Evolutionary conservation across 2,888 invertebrate species (phyloP), one percentile per base, ranked within the genome.

Genomic region (Epirrita christyi): DNA sequence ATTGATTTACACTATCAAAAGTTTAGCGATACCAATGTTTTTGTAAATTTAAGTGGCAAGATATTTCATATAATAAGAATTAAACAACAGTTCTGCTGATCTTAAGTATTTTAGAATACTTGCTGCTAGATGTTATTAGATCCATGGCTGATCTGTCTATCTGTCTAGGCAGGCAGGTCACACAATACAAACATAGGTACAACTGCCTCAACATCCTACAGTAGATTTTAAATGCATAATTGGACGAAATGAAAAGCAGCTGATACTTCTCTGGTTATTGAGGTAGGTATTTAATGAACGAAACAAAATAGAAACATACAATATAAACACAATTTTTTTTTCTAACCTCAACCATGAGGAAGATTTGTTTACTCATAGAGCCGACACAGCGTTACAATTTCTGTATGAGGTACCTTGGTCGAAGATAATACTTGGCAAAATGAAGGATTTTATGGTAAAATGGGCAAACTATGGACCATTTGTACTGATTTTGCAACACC

Each of bases 401-500:
- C 9, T 9, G 9, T 32, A 0, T 7, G 1, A 7, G 32, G 32
- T 9, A 6, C 4, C 0, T 7, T 32, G 2, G 2, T 7, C 32
- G 32, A 8, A 15, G 8, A 14, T 1, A 15, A 40, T 15, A 15
- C 14, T 36, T n/a, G 36, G 11, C 6, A 36, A 11, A 11, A 36
- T 36, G 11, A 36, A n/a, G n/a, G n/a, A 6, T 36, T 10, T 9
- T 8, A 36, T 36, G n/a, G n/a, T 36, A 36, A 9, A 32, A 36
- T 11, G 4, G 11, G 11, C 6, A 36, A 11, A 6, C 9, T 3
- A 11, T 6, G 36, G 3, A 11, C 6, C 1, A 36, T 11, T 36
- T 36, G 36, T 0, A 36, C 9, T 36, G 11, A n/a, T 21, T 15
- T 14, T 28, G n/a, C 11, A 27, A 34, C 49, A 27, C 73, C 75